Evolutionary conservation across 2,888 invertebrate species (phyloP).

Genomic region (Patella ulyssiponensis): DNA sequence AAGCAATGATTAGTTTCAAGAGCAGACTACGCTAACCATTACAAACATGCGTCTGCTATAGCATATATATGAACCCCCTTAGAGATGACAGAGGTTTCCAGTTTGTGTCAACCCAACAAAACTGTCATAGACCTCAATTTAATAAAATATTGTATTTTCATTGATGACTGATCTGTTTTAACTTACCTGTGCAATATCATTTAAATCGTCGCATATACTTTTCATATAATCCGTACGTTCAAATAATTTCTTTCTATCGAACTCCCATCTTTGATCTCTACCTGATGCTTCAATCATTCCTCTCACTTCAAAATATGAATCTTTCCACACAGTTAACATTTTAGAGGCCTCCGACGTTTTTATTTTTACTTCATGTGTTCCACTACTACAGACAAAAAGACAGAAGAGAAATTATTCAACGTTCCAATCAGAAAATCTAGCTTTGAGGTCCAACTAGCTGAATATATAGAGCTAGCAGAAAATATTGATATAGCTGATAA

Average conservation of each 20-base stretch:
- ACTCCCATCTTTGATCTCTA: constrained; percentile 91
- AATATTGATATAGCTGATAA: no score
- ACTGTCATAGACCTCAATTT: no score
- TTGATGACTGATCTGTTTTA: no score
- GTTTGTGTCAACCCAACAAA: no score
- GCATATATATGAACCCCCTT: no score
- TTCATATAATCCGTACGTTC: constrained; percentile 88
- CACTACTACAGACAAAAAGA: constrained; percentile 43
- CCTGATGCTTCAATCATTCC: constrained; percentile 89
- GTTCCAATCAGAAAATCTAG: no score
- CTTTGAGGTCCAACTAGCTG: no score
- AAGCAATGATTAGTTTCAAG: background rate
- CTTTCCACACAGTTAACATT: constrained; percentile 84
- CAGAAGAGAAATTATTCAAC: no score
- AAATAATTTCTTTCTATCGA: constrained; percentile 86
- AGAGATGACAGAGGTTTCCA: no score
- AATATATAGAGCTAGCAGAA: no score
- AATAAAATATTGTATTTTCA: no score
- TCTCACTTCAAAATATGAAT: constrained; percentile 83
- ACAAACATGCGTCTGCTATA: no score
- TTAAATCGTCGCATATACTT: constrained; percentile 83
- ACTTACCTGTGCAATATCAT: constrained; percentile 82
- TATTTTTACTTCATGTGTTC: constrained; percentile 74
- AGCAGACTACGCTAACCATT: background rate
- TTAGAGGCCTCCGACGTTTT: constrained; percentile 77